phyloP scores from a whole-genome alignment of 2,113 vertebrate genomes.

The Hippocampus abdominalis region DNA sequence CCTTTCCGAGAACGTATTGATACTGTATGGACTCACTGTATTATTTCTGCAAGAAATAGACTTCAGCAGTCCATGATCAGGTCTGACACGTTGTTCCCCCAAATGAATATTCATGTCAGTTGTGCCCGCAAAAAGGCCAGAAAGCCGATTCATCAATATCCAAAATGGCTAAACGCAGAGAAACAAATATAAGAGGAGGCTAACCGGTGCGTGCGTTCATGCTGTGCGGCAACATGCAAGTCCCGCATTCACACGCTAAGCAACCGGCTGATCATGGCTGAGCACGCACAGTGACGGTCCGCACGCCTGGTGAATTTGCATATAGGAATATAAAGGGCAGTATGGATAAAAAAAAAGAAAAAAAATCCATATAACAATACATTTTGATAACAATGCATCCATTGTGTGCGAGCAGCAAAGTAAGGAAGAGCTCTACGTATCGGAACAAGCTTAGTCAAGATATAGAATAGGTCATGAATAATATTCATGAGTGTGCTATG shows the following conservation, averaged over 20 bases:
- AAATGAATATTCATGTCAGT: neutral
- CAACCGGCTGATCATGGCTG: neutral
- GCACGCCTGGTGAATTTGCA: conserved; percentile 1
- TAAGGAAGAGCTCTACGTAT: conserved; percentile 4
- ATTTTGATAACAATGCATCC: neutral
- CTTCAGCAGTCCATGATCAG: neutral
- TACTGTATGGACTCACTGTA: neutral
- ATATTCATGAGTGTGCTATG: conserved; percentile 43
- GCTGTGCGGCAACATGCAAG: conserved; percentile 22
- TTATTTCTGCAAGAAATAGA: neutral
- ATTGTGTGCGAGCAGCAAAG: neutral
- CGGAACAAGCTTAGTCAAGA: conserved; percentile 39
- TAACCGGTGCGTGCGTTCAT: conserved; percentile 22
- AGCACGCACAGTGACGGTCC: conserved; percentile 13
- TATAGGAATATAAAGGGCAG: neutral
- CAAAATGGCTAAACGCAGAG: neutral
- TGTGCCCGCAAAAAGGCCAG: neutral
- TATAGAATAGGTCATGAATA: conserved; percentile 37
- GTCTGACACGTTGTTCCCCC: neutral
- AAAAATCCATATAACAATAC: neutral
- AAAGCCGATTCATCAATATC: neutral
- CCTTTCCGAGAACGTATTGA: neutral
- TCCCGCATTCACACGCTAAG: neutral
- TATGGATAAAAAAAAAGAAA: neutral
- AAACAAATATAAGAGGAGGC: too few relatives aligned